These are phyloP conservation scores for Cantharis rufa DNA, from an alignment of 2,888 invertebrate genomes.

Conservation along the genomic window DNA sequence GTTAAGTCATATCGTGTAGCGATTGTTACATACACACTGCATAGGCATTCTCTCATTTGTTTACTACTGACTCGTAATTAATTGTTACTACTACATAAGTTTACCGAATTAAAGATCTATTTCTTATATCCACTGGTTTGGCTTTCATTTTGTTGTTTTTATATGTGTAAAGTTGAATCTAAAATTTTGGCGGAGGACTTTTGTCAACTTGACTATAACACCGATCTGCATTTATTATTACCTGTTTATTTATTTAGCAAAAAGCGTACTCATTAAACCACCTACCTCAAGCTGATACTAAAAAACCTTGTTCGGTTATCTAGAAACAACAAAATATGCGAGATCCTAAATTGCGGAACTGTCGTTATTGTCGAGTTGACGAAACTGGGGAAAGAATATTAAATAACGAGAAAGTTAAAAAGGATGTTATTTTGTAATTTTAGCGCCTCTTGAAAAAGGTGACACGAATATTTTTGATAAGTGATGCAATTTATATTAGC, in stretches of 20 bases:
- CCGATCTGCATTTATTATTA: neutral
- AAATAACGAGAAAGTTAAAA: neutral
- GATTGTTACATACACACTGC: neutral
- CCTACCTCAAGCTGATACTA: neutral
- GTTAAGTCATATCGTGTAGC: neutral
- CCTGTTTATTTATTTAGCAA: neutral
- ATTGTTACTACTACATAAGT: neutral
- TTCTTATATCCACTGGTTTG: neutral
- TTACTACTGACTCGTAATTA: neutral
- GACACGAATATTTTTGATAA: constrained; percentile 3
- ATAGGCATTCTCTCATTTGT: neutral
- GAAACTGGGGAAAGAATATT: neutral
- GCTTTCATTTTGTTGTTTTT: neutral
- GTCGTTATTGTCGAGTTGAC: neutral
- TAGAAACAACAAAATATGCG: neutral
- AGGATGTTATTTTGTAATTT: neutral
- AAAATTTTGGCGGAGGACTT: neutral
- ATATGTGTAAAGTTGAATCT: neutral
- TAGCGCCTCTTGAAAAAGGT: neutral
- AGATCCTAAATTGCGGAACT: neutral
- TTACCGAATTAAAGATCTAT: neutral
- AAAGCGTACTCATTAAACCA: neutral
- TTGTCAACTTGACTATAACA: neutral
- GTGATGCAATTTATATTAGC: neutral
- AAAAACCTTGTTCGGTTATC: neutral